phyloP scores from a whole-genome alignment of 1,140 invertebrate species.

The Danaus melanippus region DNA sequence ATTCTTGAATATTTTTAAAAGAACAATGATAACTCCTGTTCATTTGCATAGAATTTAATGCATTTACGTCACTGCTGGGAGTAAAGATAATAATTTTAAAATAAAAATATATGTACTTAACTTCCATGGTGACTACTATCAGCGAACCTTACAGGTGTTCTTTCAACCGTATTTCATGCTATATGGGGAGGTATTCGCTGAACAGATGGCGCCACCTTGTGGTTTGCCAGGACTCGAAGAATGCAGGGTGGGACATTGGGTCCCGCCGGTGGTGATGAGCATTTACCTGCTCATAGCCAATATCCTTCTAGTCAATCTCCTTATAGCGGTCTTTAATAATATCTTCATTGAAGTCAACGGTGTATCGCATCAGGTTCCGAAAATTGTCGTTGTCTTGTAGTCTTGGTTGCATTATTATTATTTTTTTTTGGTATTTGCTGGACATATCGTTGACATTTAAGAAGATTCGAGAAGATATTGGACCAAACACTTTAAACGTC shows the following conservation, averaged over 20 bases:
- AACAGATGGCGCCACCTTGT: conserved; percentile 88
- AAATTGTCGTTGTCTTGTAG: conserved; percentile 43
- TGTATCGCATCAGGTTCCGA: conserved; percentile 86
- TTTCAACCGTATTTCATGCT: conserved; percentile 99
- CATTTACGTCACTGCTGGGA: not conserved
- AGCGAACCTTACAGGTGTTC: conserved; percentile 80
- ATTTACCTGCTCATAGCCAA: conserved; percentile 96
- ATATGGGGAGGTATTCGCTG: conserved; percentile 98
- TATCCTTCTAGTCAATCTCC: conserved; percentile 95
- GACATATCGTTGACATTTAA: conserved; percentile 6
- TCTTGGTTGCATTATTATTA: conserved; percentile 10
- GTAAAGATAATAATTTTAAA: too few species aligned
- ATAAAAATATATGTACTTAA: not conserved
- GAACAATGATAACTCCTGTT: conserved; percentile 9
- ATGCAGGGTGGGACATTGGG: conserved; percentile 92
- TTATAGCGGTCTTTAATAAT: conserved; percentile 99
- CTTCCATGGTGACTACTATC: conserved; percentile 29
- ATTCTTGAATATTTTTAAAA: conserved; percentile 4
- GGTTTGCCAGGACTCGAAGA: conserved; percentile 78
- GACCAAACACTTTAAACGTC: too few species aligned
- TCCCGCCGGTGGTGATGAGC: conserved; percentile 95
- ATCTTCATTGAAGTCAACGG: conserved; percentile 97
- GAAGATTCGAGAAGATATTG: too few species aligned
- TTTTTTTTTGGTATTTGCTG: conserved; percentile 6
- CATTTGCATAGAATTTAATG: conserved; percentile 10